These are phyloP conservation scores for Pseudochirops cupreus DNA, from an alignment of 2,797 vertebrate species.

Conservation along the genomic window DNA sequence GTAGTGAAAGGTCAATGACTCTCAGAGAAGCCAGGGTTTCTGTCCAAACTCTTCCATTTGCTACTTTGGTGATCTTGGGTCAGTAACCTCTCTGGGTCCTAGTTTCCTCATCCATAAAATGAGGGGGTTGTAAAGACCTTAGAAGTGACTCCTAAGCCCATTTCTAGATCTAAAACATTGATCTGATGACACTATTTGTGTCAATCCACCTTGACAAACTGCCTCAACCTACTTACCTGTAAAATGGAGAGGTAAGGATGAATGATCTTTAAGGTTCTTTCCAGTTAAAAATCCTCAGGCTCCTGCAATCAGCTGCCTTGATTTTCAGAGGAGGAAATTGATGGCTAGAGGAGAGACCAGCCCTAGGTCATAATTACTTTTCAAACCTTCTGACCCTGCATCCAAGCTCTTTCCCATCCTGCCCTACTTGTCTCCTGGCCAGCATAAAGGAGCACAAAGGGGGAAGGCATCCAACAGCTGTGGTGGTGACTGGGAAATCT, in stretches of 20 bases:
- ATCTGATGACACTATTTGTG: not conserved
- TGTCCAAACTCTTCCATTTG: not conserved
- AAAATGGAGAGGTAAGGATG: not conserved
- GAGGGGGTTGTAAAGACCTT: not conserved
- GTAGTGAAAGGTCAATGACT: not conserved
- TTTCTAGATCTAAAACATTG: not conserved
- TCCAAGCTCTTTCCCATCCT: not conserved
- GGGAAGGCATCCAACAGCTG: not conserved
- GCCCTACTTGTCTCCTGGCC: not conserved
- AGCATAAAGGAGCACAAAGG: not conserved
- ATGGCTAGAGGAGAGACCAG: not conserved
- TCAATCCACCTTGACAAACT: not conserved
- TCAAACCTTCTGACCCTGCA: not conserved
- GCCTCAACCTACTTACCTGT: not conserved
- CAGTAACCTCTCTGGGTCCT: not conserved
- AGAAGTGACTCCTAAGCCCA: not conserved
- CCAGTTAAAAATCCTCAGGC: not conserved
- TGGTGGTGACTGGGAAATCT: not conserved
- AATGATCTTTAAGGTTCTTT: not conserved
- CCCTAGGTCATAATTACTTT: not conserved
- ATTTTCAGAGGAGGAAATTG: not conserved
- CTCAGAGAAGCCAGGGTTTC: not conserved
- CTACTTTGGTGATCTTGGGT: not conserved
- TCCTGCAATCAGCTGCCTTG: not conserved
- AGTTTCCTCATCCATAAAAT: not conserved